Conservation (phyloP, 2,797 vertebrate species). For the Champsocephalus gunnari region DNA sequence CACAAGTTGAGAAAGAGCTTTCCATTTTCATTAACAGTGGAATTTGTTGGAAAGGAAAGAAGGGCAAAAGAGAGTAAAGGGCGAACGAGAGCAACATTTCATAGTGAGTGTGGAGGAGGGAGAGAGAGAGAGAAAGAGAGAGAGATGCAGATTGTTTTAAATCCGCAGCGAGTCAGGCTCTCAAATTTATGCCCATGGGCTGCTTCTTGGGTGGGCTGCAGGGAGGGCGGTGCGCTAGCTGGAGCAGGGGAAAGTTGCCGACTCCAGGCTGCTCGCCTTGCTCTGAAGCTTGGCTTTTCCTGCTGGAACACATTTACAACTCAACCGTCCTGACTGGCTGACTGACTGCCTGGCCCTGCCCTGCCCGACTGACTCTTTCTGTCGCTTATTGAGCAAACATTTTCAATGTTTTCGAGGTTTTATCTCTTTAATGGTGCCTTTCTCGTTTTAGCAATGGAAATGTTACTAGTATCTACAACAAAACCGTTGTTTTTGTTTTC, state of each 20-base stretch:
- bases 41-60: constrained; percentile 77
- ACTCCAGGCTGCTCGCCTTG: constrained; percentile 82
- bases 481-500: not conserved
- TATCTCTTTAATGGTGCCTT: constrained; percentile 24
- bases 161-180: constrained; percentile 88
- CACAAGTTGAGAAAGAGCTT: constrained; percentile 69
- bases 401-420: constrained; percentile 20
- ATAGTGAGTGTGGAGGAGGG: constrained; percentile 63
- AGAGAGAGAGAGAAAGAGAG: constrained; percentile 61
- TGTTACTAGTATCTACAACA: not conserved
- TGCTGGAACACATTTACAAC: constrained; percentile 86
- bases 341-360: constrained; percentile 58
- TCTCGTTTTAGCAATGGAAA: constrained; percentile 9
- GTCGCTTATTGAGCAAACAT: constrained; percentile 47
- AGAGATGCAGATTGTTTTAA: constrained; percentile 88
- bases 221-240: constrained; percentile 79
- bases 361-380: constrained; percentile 50
- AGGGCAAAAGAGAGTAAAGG: constrained; percentile 61
- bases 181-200: constrained; percentile 94
- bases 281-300: constrained; percentile 82
- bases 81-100: constrained; percentile 69
- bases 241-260: constrained; percentile 84
- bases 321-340: constrained; percentile 75
- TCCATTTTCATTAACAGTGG: constrained; percentile 81
- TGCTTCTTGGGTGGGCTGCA: constrained; percentile 96